These are phyloP conservation scores for Porites divaricata DNA, from an alignment of 92 coral and sea anemone genomes.

Conservation along the genomic window DNA sequence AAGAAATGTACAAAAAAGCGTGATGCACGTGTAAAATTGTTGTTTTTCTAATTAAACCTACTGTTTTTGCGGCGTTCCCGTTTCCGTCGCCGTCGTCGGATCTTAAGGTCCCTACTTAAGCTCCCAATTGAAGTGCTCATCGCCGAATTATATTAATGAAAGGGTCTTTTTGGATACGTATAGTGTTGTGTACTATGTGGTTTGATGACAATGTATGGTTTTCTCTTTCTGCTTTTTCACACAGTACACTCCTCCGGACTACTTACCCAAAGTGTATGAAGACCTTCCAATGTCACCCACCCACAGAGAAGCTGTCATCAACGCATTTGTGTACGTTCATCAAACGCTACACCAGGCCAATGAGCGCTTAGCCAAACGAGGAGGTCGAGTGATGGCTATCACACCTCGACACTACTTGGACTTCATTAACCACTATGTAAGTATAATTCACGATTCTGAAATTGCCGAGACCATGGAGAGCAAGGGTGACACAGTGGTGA, in stretches of 20 bases:
- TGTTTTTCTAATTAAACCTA: too few relatives aligned
- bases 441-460: conserved; percentile 5
- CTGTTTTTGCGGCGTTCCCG: too few relatives aligned
- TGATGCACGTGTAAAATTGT: too few relatives aligned
- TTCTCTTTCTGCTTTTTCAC: not conserved
- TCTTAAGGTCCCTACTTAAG: too few relatives aligned
- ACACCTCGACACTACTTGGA: conserved; percentile 98
- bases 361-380: conserved; percentile 89
- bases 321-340: conserved; percentile 98
- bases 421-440: conserved; percentile 96
- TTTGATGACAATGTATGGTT: not conserved
- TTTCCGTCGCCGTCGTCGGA: too few relatives aligned
- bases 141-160: too few relatives aligned
- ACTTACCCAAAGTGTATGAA: conserved; percentile 93
- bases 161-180: too few relatives aligned
- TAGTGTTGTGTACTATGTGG: too few relatives aligned
- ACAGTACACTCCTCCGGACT: conserved; percentile 95
- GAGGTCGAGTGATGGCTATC: conserved; percentile 94
- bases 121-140: too few relatives aligned
- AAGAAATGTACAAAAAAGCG: too few relatives aligned
- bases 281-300: conserved; percentile 94
- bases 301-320: conserved; percentile 98
- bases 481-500: too few relatives aligned
- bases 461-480: too few relatives aligned
- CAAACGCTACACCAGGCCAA: conserved; percentile 98